Evolutionary conservation across 2,888 invertebrate species (phyloP).

Genomic region (Scaptodrosophila latifasciaeformis): DNA sequence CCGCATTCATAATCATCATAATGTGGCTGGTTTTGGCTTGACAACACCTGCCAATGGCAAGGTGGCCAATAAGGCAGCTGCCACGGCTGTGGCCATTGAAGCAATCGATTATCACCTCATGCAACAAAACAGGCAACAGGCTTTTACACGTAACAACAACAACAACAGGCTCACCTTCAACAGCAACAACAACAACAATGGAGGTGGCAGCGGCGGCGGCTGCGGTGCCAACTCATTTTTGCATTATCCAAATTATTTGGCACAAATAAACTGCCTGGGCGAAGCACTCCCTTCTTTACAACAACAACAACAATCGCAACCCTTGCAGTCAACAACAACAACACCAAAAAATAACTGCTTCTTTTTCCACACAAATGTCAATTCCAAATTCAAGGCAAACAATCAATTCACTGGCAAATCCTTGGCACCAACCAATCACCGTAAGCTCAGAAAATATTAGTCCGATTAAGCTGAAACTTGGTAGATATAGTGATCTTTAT

Average conservation of each 20-base stretch:
- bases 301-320: too few species aligned
- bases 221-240: too few species aligned
- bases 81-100: background rate
- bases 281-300: too few species aligned
- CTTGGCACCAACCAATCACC: too few species aligned
- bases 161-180: conserved; percentile 3
- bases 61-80: background rate
- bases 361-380: conserved; percentile 4
- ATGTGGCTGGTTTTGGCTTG: background rate
- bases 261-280: conserved; percentile 53
- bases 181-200: conserved; percentile 2
- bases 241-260: conserved; percentile 47
- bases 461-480: too few species aligned
- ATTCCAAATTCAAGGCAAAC: conserved; percentile 23
- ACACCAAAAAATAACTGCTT: background rate
- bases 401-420: background rate
- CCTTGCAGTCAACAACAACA: too few species aligned
- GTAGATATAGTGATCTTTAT: too few species aligned
- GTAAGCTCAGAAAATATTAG: too few species aligned
- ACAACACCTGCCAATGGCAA: background rate
- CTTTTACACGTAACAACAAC: conserved; percentile 3
- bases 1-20: too few species aligned
- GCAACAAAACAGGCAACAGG: background rate
- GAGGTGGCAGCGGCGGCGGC: conserved; percentile 28
- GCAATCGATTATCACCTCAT: conserved; percentile 1